Percentiles rank a stretch among this genome's conserved stretches.
These are phyloP conservation scores for Lydus trimaculatus DNA, from an alignment of 2,888 invertebrate species.

Conservation along the genomic window DNA sequence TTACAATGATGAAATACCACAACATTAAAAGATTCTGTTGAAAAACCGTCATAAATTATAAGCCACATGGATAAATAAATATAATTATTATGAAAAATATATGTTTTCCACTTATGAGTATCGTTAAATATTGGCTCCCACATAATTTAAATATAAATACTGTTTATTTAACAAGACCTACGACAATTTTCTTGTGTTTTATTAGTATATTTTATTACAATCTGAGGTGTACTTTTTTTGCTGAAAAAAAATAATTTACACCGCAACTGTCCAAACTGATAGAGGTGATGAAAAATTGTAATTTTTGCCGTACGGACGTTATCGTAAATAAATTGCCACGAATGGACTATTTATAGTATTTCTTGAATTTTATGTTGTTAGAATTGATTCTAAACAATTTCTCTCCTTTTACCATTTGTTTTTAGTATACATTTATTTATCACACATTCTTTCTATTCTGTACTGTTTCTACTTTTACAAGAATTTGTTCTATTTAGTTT, in stretches of 20 bases:
- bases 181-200: no score
- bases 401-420: neutral
- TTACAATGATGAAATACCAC: neutral
- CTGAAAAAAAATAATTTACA: no score
- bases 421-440: neutral
- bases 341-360: neutral
- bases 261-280: no score
- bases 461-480: neutral
- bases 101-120: neutral
- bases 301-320: no score
- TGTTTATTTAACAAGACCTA: neutral
- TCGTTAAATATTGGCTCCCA: neutral
- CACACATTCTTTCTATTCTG: neutral
- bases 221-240: no score
- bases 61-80: neutral
- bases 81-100: neutral
- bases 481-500: neutral
- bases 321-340: no score
- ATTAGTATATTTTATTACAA: no score
- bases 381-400: neutral
- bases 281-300: no score
- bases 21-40: neutral
- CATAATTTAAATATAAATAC: neutral
- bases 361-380: neutral
- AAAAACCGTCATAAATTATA: neutral